Percentiles rank a stretch among this genome's conserved stretches.
phyloP scores from a whole-genome alignment of 2,888 invertebrate genomes.

The Lymantria dispar region DNA sequence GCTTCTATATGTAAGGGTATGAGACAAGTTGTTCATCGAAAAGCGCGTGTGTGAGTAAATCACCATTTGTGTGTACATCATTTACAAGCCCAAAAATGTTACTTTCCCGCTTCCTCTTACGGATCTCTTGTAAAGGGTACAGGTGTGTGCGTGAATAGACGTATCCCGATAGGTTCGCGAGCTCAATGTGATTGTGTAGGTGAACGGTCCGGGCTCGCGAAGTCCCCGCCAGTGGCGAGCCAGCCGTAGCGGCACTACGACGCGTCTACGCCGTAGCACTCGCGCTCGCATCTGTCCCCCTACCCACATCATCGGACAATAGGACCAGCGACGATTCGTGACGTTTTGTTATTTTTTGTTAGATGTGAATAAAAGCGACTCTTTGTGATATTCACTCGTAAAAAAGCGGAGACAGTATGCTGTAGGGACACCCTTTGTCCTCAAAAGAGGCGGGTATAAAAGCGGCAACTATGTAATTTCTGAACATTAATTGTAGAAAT shows the following conservation, averaged over 20 bases:
- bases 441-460: slow-evolving; percentile 45
- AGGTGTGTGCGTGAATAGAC: slow-evolving; percentile 53
- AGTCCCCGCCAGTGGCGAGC: slow-evolving; percentile 77
- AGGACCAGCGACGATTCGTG: slow-evolving; percentile 66
- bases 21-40: slow-evolving; percentile 49
- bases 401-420: slow-evolving; percentile 54
- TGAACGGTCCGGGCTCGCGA: slow-evolving; percentile 72
- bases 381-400: slow-evolving; percentile 60
- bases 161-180: slow-evolving; percentile 47
- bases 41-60: slow-evolving; percentile 61
- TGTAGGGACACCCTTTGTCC: slow-evolving; percentile 49
- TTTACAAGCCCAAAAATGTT: slow-evolving; percentile 76
- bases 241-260: slow-evolving; percentile 68
- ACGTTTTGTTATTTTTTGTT: slow-evolving; percentile 72
- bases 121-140: slow-evolving; percentile 50
- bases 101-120: slow-evolving; percentile 71
- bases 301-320: slow-evolving; percentile 59
- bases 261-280: slow-evolving; percentile 66
- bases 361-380: slow-evolving; percentile 64
- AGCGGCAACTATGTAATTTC: slow-evolving; percentile 46
- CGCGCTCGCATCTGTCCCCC: slow-evolving; percentile 36
- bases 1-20: slow-evolving; percentile 63
- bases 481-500: slow-evolving; percentile 47
- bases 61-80: slow-evolving; percentile 69
- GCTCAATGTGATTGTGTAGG: slow-evolving; percentile 58